Percentiles rank a stretch among this genome's conserved stretches.
Evolutionary conservation across 2,113 vertebrate genomes (phyloP).

Genomic region (Gallinago jamesoni): DNA sequence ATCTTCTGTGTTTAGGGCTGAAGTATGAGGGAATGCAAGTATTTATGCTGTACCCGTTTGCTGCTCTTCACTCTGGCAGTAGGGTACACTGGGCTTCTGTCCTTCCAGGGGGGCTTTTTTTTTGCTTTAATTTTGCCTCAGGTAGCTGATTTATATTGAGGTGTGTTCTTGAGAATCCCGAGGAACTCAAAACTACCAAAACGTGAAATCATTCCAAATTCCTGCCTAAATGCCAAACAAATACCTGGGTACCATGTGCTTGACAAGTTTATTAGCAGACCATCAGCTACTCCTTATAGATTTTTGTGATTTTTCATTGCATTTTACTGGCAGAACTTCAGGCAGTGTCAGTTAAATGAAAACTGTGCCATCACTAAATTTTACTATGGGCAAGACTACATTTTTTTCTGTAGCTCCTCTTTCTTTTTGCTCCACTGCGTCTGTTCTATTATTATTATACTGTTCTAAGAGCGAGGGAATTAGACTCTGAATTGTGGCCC

Average conservation of each 20-base stretch:
- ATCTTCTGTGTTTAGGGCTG: not conserved
- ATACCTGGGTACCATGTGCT: not conserved
- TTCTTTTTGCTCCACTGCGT: not conserved
- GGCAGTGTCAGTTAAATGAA: not conserved
- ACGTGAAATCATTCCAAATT: not conserved
- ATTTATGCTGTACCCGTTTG: not conserved
- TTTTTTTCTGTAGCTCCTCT: not conserved
- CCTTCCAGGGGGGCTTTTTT: fast-evolving
- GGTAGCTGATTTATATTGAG: not conserved
- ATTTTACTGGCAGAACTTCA: not conserved
- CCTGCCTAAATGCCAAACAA: not conserved
- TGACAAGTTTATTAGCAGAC: not conserved
- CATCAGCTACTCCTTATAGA: not conserved
- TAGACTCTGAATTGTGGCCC: not conserved
- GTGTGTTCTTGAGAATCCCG: not conserved
- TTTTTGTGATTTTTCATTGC: not conserved
- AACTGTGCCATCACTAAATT: not conserved
- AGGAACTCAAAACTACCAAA: not conserved
- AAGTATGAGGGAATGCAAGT: not conserved
- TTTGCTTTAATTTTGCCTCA: not conserved
- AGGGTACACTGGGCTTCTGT: not conserved
- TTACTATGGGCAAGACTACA: not conserved
- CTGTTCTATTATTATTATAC: not conserved
- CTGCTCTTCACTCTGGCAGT: not conserved
- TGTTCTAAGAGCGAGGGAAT: not conserved